Percentiles rank a stretch among this genome's conserved stretches.
Evolutionary conservation across 2,113 vertebrate genomes (phyloP).

Genomic region (Zosterops borbonicus): DNA sequence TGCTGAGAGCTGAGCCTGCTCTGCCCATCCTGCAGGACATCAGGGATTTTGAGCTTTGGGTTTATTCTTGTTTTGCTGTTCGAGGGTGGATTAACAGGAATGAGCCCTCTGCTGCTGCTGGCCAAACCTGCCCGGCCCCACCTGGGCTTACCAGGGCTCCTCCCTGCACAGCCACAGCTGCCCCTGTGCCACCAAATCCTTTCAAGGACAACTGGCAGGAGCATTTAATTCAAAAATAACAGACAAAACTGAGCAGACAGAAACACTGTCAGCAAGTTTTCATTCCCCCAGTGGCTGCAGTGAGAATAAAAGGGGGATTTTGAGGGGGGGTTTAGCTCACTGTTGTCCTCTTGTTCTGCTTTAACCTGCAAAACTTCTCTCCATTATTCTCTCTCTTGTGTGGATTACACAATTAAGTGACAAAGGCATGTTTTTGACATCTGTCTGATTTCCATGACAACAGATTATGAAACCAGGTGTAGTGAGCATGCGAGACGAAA

Average conservation of each 20-base stretch:
- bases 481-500: neutral
- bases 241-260: neutral
- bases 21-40: neutral
- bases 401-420: slow-evolving; percentile 45
- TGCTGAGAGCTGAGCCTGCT: neutral
- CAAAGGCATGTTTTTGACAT: slow-evolving; percentile 64
- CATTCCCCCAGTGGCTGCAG: neutral
- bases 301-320: neutral
- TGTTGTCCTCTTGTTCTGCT: slow-evolving; percentile 5
- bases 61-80: neutral
- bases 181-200: neutral
- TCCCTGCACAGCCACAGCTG: neutral
- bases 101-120: neutral
- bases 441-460: slow-evolving; percentile 74
- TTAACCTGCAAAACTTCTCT: slow-evolving; percentile 7
- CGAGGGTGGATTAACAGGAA: neutral
- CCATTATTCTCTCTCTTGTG: neutral
- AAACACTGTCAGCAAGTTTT: neutral
- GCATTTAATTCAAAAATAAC: neutral
- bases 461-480: slow-evolving; percentile 60
- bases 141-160: neutral
- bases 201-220: neutral
- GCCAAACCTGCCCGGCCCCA: neutral
- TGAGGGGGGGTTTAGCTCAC: neutral
- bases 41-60: neutral